A percentile compares a stretch with the other conserved stretches of the same genome.
Evolutionary conservation across 2,888 invertebrate genomes (phyloP).

Genomic region (Lumbricus terrestris): DNA sequence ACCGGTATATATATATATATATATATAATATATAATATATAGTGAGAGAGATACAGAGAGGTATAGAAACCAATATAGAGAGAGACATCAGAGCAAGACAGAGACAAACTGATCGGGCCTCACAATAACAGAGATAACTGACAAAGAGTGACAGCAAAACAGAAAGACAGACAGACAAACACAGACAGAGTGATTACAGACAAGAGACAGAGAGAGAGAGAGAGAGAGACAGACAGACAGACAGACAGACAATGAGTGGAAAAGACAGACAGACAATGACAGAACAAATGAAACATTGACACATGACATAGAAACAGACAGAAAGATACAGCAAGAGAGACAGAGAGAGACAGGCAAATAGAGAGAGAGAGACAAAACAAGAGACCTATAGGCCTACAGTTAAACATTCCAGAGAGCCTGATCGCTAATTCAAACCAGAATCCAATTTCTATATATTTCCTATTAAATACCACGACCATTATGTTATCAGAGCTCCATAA

Average conservation of each 20-base stretch:
- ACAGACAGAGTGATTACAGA: background rate
- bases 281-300: background rate
- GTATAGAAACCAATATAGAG: background rate
- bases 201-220: background rate
- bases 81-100: background rate
- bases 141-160: background rate
- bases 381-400: background rate
- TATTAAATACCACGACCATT: background rate
- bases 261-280: too few relatives aligned
- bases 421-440: background rate
- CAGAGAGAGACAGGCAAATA: background rate
- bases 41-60: background rate
- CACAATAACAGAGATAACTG: background rate
- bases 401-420: background rate
- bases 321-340: background rate
- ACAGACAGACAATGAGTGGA: background rate
- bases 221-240: background rate
- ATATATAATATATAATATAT: too few relatives aligned
- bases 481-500: background rate
- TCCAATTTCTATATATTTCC: background rate
- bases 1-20: too few relatives aligned
- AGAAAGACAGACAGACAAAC: background rate
- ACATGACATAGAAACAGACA: background rate
- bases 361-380: background rate
- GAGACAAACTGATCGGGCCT: too few relatives aligned